Evolutionary conservation across 2,113 vertebrate species (phyloP).

Genomic region (Anoplopoma fimbria): DNA sequence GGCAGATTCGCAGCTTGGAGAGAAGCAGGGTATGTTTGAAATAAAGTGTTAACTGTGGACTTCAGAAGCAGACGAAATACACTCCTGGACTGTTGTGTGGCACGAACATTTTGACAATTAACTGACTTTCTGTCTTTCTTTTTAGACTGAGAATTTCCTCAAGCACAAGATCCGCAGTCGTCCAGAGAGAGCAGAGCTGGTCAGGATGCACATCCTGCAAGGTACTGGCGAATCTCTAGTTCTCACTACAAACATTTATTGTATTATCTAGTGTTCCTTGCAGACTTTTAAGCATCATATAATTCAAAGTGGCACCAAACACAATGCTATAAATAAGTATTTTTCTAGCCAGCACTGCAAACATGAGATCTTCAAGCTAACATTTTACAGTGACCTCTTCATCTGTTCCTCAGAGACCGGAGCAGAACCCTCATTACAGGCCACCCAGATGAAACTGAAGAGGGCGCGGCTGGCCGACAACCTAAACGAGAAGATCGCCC

Average conservation of each 20-base stretch:
- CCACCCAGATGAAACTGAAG: slow-evolving; percentile 97
- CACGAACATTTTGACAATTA: not conserved
- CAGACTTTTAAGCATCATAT: not conserved
- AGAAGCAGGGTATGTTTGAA: slow-evolving; percentile 90
- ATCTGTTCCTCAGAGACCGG: slow-evolving; percentile 87
- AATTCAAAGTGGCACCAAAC: not conserved
- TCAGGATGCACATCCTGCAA: slow-evolving; percentile 99
- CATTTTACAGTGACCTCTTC: not conserved
- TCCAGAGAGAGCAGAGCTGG: slow-evolving; percentile 94
- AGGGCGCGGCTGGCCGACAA: slow-evolving; percentile 95
- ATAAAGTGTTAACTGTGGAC: not conserved
- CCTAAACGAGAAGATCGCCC: slow-evolving; percentile 98
- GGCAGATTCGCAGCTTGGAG: slow-evolving; percentile 99
- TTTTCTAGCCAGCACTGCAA: not conserved
- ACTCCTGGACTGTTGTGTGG: not conserved
- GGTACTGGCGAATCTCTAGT: slow-evolving; percentile 77
- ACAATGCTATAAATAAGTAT: not conserved
- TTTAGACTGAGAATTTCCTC: slow-evolving; percentile 97
- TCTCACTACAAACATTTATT: not conserved
- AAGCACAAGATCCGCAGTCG: slow-evolving; percentile 99
- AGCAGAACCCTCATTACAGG: slow-evolving; percentile 96
- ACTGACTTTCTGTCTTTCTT: slow-evolving; percentile 14
- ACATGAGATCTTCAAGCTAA: not conserved
- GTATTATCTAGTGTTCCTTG: not conserved
- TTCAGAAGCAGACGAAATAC: not conserved